Base-by-base conservation (phyloP, 2,888 invertebrate species). In the Acrobasis suavella region DNA sequence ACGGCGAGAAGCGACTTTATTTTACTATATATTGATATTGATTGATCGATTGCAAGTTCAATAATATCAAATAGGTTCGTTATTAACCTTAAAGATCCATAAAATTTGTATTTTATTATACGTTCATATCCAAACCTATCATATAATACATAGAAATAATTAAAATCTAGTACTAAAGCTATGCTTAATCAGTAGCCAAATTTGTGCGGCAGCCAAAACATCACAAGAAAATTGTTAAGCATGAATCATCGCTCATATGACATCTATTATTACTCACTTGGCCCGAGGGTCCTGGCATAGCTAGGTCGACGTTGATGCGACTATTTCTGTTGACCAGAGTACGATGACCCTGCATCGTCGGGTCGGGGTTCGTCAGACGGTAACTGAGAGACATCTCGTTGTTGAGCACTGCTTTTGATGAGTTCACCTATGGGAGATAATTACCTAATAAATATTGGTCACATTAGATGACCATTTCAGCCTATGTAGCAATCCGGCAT, bases 341-440 rank as follows among this genome's bases (percentile, higher is more conserved):
- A n/a, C 88, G 78, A 61, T 86, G 86, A 0, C 78, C 77, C 59
- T 89, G 88, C 80, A 70, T 90, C 65, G 80, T 80, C 64, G 85
- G 90, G 72, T 91, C 94, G 64, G 92, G 93, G 66, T 94, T 90
- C 17, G 93, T 93, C 61, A 93, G 86, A 67, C 94, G 87, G 82
- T 94, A 94, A 70, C 93, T 94, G 62, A 94, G 86, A 39, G 94
- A 94, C 86, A 93, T 89, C 74, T 96, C 96, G 77, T 96, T 96
- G 80, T 96, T 96, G 72, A 97, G 89, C 50, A 97, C 95, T 0
- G 96, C 97, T 78, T 96, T 96, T 63, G 97, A 97, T 9, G 97
- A 96, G 80, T 96, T 96, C 64, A 96, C 95, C 93, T 95, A 80
- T 32, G 77, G 17, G 22, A 17, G 39, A 46, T n/a, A 16, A 55